phyloP scores from a whole-genome alignment of 2,113 vertebrate species.

The Diadophis punctatus region DNA sequence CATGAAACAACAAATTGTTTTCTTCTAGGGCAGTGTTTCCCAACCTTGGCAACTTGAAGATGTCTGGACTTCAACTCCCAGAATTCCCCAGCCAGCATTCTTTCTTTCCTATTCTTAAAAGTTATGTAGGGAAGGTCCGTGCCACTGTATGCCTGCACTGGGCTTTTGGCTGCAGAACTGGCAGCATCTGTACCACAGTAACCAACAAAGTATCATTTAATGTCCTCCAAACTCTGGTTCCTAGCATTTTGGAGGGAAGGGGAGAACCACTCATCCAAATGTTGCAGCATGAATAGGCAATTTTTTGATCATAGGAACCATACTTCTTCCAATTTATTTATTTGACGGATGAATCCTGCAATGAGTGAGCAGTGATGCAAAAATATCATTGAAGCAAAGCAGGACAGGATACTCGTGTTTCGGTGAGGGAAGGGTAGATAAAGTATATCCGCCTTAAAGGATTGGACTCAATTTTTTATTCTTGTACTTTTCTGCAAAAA shows the following conservation, averaged over 20 bases:
- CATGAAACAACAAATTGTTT: neutral
- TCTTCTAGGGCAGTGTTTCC: neutral
- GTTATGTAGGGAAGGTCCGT: neutral
- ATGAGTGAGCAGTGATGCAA: neutral
- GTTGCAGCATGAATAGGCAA: neutral
- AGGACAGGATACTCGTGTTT: neutral
- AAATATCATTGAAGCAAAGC: neutral
- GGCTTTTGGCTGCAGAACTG: neutral
- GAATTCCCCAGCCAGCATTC: no score
- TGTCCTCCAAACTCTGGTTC: neutral
- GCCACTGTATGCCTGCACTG: neutral
- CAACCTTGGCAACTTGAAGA: no score
- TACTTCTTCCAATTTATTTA: neutral
- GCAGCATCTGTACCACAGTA: no score
- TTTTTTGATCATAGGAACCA: neutral
- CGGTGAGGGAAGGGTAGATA: neutral
- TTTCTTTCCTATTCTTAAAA: neutral
- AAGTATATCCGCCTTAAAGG: neutral
- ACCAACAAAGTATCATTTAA: neutral
- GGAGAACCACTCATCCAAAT: neutral
- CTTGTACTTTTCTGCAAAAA: neutral
- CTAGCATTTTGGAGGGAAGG: neutral
- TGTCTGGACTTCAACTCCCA: no score
- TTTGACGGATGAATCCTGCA: neutral
- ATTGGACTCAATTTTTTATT: neutral